Evolutionary conservation across 2,888 invertebrate genomes (phyloP), one percentile per base, ranked within the genome.

Genomic region (Lordiphosa andalusiaca): DNA sequence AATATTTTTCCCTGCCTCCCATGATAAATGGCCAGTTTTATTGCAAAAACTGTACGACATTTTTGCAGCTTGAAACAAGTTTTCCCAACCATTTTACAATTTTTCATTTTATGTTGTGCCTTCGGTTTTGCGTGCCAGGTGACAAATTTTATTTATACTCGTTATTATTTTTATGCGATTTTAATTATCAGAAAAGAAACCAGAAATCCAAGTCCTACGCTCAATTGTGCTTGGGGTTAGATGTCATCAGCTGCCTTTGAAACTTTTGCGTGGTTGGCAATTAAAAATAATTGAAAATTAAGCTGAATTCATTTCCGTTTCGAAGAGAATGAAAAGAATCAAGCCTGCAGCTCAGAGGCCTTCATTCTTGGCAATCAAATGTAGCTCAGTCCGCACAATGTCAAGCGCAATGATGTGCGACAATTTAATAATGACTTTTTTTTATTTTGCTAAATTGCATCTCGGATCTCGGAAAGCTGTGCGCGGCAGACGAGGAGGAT

Each of bases 11-110:
- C 66, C 53, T 42, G 25, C 12, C 49, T 56, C 56, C 35, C 60
- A 64, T 81, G 84, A 81, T 84, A 74, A 74, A 81, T 81, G 80
- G 75, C 72, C 72, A 70, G 84, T 84, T 84, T 84, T 84, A 84
- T 81, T 84, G 72, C 70, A 77, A 74, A 81, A 72, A 77, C 68
- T 80, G 80, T 80, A 71, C 81, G 84, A 81, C 84, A 84, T 83
- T 84, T 80, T 71, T 71, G 71, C 73, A 67, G 64, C 40, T 16
- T 35, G 63, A 59, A 67, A 84, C 77, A 78, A 73, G 71, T 73
- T 80, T 77, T 63, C 58, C 78, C 78, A 83, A 76, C 85, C 80
- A 77, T 70, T 64, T 69, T 56, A 52, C 10, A 46, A 47, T 30
- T 51, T 66, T 52, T 49, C 10, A 30, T 49, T 42, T 38, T 57